Conservation (phyloP, 2,113 vertebrate species). For the Tursiops truncatus region DNA sequence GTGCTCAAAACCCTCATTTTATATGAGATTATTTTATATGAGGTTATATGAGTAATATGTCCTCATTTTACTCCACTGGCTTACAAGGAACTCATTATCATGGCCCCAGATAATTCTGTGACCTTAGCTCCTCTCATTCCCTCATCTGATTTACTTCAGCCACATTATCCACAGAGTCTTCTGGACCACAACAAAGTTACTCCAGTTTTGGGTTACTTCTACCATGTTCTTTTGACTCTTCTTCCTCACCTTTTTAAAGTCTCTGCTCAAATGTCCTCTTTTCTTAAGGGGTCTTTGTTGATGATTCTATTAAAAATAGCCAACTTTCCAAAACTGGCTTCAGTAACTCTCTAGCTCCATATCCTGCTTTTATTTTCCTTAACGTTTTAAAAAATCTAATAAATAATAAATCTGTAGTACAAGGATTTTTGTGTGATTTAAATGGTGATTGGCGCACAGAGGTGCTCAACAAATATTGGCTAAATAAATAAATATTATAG, state of each 20-base stretch:
- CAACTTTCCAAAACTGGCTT: neutral
- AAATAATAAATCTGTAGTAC: neutral
- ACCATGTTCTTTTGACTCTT: neutral
- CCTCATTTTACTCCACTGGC: neutral
- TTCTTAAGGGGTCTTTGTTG: neutral
- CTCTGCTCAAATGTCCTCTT: neutral
- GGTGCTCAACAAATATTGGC: neutral
- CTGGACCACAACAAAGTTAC: neutral
- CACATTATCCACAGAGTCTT: neutral
- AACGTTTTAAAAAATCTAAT: neutral
- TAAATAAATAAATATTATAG: neutral
- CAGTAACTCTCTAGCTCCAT: neutral
- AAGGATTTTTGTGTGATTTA: neutral
- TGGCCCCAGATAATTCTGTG: neutral
- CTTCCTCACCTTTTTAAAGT: neutral
- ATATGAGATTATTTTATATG: too few relatives aligned
- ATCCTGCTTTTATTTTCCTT: neutral
- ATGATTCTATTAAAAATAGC: slow-evolving; percentile 6
- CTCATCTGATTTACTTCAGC: neutral
- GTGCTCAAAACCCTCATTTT: neutral
- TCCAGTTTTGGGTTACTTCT: neutral
- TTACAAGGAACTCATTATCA: neutral
- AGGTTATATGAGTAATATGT: neutral
- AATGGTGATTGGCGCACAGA: neutral
- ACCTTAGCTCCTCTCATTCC: neutral